phyloP scores from a whole-genome alignment of 2,113 vertebrate species.

The Esox niger region DNA sequence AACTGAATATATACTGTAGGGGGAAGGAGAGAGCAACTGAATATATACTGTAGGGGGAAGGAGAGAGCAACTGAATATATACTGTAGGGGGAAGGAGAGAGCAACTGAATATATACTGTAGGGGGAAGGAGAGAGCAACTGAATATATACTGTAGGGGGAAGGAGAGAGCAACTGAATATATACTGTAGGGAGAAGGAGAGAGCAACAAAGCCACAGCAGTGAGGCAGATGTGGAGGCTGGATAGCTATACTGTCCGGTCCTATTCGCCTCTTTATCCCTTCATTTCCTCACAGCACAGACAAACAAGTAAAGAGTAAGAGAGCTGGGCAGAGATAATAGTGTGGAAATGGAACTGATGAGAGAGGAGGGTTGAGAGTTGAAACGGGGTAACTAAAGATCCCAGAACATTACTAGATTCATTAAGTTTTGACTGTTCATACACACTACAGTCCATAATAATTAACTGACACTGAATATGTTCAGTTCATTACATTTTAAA shows the following conservation, averaged over 20 bases:
- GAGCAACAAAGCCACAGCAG: constrained; percentile 66
- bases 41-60: no score
- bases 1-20: no score
- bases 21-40: no score
- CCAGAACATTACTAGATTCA: constrained; percentile 47
- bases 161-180: constrained; percentile 31
- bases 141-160: no score
- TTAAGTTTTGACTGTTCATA: constrained; percentile 30
- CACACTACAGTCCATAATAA: constrained; percentile 31
- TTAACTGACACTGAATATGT: constrained; percentile 24
- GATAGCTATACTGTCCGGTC: constrained; percentile 60
- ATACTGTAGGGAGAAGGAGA: constrained; percentile 56
- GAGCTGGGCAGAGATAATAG: constrained; percentile 37
- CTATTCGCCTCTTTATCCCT: constrained; percentile 46
- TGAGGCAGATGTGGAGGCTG: constrained; percentile 74
- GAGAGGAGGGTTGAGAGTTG: constrained; percentile 44
- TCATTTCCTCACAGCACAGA: constrained; percentile 58
- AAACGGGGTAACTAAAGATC: constrained; percentile 45
- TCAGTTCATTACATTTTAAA: constrained; percentile 41
- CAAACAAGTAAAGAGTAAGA: constrained; percentile 39
- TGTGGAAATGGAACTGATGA: constrained; percentile 37
- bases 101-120: constrained; percentile 6
- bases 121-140: no score
- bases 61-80: no score
- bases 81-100: no score